These are phyloP conservation scores for Caenorhabditis sp. DNA, from an alignment of 2,888 invertebrate species.

Conservation along the genomic window DNA sequence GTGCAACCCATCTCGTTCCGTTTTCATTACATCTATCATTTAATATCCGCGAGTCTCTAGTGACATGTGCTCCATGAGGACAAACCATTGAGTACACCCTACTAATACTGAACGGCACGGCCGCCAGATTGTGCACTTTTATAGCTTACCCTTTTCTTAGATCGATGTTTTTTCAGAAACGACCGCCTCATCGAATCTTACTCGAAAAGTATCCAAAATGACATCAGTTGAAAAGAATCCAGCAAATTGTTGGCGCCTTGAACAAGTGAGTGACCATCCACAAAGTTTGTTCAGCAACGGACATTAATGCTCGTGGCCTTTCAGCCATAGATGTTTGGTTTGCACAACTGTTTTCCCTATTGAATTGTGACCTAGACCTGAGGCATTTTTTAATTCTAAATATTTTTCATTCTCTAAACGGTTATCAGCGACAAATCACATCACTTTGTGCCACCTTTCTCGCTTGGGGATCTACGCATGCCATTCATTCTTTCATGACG, in stretches of 20 bases:
- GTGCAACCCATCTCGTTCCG: neutral
- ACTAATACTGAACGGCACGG: constrained; percentile 29
- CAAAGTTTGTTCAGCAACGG: constrained; percentile 52
- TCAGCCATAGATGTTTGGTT: constrained; percentile 37
- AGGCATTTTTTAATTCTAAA: constrained; percentile 8
- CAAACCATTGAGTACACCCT: constrained; percentile 1
- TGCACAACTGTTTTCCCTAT: constrained; percentile 51
- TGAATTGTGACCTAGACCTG: constrained; percentile 1
- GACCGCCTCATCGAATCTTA: constrained; percentile 1
- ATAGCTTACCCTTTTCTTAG: neutral
- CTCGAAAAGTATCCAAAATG: constrained; percentile 17
- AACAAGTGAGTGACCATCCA: constrained; percentile 53
- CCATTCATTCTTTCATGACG: neutral
- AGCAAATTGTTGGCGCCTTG: constrained; percentile 50
- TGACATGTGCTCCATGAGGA: constrained; percentile 15
- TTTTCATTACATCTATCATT: constrained; percentile 5
- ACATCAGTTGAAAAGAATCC: constrained; percentile 35
- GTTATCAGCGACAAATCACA: neutral
- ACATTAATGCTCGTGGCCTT: constrained; percentile 38
- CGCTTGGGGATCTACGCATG: neutral
- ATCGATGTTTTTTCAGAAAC: constrained; percentile 17
- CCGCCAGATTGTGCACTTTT: constrained; percentile 33
- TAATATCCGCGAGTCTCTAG: neutral
- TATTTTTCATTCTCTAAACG: neutral
- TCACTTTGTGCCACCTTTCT: neutral